These are phyloP conservation scores for Butorides virescens DNA, from an alignment of 2,113 vertebrate species.

Conservation along the genomic window DNA sequence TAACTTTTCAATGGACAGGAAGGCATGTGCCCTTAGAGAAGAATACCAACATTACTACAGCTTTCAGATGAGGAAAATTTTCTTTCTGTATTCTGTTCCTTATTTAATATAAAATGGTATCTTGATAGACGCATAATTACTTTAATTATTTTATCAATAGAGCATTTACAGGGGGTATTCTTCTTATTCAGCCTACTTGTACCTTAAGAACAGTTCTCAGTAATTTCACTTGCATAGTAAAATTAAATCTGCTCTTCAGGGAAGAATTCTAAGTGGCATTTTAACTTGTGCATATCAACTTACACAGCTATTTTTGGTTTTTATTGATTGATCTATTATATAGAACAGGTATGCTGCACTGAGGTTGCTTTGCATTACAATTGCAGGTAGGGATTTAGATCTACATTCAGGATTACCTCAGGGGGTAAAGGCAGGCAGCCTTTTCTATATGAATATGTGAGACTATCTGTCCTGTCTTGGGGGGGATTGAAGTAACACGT, in stretches of 20 bases:
- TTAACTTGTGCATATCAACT: not conserved
- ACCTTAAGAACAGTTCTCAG: not conserved
- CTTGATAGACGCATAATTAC: conserved; percentile 10
- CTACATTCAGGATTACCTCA: not conserved
- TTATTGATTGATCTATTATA: not conserved
- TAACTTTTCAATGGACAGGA: not conserved
- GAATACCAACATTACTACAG: not conserved
- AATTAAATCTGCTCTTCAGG: not conserved
- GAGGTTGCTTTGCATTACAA: not conserved
- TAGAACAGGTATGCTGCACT: not conserved
- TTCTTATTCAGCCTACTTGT: conserved; percentile 24
- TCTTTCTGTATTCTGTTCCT: not conserved
- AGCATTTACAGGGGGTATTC: not conserved
- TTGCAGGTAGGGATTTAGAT: not conserved
- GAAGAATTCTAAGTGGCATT: not conserved
- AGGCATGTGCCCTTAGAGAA: not conserved
- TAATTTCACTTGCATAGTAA: conserved; percentile 15
- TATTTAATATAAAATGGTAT: not conserved
- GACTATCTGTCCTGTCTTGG: not conserved
- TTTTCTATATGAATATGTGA: not conserved
- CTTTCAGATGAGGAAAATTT: not conserved
- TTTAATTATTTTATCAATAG: conserved; percentile 21
- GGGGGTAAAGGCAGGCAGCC: not conserved
- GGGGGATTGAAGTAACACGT: not conserved
- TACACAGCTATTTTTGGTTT: not conserved